These are phyloP conservation scores for Tipula unca DNA, from an alignment of 2,888 invertebrate species.

Conservation along the genomic window DNA sequence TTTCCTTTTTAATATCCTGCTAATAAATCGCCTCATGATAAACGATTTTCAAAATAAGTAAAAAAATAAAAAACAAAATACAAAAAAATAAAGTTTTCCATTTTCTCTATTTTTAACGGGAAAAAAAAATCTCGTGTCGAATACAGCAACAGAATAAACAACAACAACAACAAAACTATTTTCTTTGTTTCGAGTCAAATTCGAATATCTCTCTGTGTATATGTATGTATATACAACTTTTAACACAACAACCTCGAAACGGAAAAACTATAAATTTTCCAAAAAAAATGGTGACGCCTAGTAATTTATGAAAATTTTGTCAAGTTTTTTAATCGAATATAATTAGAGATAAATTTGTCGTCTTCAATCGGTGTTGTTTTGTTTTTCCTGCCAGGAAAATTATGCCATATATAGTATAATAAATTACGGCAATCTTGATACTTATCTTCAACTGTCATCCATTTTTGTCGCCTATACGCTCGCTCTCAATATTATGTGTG, in stretches of 20 bases:
- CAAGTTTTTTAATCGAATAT: background rate
- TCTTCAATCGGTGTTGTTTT: background rate
- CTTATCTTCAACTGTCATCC: background rate
- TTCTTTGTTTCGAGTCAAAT: background rate
- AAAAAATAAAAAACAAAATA: background rate
- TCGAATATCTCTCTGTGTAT: background rate
- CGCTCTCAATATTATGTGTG: background rate
- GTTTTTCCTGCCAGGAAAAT: background rate
- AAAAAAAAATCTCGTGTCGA: background rate
- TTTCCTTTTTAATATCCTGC: conserved; percentile 14
- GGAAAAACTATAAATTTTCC: background rate
- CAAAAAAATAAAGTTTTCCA: background rate
- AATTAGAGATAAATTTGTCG: conserved; percentile 8
- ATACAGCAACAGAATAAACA: too few relatives aligned
- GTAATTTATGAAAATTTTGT: conserved; percentile 8
- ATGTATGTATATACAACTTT: background rate
- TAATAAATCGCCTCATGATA: conserved; percentile 14
- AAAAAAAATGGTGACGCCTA: background rate
- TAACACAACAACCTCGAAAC: background rate
- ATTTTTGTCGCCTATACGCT: background rate
- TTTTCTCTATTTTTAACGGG: background rate
- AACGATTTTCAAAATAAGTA: background rate
- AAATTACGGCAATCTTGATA: background rate
- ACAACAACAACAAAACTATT: background rate
- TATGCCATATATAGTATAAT: background rate